Base-by-base conservation (phyloP, 2,113 vertebrate genomes). In the Vimba vimba region DNA sequence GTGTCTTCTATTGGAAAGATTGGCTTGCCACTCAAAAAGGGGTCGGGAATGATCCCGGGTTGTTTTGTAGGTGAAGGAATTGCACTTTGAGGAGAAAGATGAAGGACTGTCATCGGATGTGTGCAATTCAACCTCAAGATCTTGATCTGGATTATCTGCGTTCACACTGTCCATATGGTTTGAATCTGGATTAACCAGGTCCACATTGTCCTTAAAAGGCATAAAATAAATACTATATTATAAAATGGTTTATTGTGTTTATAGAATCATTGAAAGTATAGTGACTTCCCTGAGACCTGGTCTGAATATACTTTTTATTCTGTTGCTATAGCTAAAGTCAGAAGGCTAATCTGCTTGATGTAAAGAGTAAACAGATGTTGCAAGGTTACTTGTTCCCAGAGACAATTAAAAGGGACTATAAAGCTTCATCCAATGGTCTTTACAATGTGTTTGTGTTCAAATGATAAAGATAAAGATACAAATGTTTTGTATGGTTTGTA, bases 281-380 rank as follows among this genome's bases (percentile, higher is more conserved):
- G 11, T 43, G 39, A 43, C 39, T 43, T 43, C 7, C 39, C 7
- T 43, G 39, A 43, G 39, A 43, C 7, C 39, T 8, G 8, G 43
- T 43, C 8, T 9, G 8, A 43, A 43, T 55, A 23, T 55, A 23
- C 1, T 23, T 76, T 84, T 85, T 82, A 57, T 85, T 87, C 59
- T 87, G 64, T 87, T 89, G 82, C 86, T 89, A 86, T 71, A 88
- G 68, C 75, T 89, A 84, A 69, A 71, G 47, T 21, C 13, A 11
- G 27, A 78, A 84, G 30, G 64, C 33, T 60, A 80, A 55, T 78
- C 30, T 55, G 43, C 9, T 39, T 81, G 9, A 73, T 25, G 17
- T 73, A 55, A 76, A 88, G 12, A 87, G 30, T 83, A 83, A 90
- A 86, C 47, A 89, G n/a, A 86, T 55, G 50, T 82, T 52, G 57